Evolutionary conservation across 1,140 invertebrate species (phyloP), one percentile per base, ranked within the genome.

Genomic region (Nautilus pompilius): DNA sequence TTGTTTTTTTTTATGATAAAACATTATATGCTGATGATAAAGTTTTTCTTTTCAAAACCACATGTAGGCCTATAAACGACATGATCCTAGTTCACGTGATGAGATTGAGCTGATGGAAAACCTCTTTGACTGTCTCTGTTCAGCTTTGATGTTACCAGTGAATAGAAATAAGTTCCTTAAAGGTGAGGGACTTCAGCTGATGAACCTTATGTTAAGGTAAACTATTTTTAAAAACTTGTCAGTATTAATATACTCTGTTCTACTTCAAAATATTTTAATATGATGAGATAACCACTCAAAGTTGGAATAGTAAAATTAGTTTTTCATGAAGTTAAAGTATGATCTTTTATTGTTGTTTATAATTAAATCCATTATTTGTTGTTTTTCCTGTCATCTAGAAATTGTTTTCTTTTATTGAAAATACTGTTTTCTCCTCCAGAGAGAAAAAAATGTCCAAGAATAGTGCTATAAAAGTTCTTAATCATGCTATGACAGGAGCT

Each of bases 81-180:
- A 98, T 77, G 95, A 99, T 85, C 96, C 96, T 1, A 86, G 84
- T 53, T 89, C 88, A 59, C 88, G 88, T 10, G 96, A 99, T 82
- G 97, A 99, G 82, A 89, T 93, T 74, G 98, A 99, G 84, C 91
- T 95, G 76, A 99, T 99, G 96, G 96, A 99, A 81, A 99, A 99
- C 85, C 84, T 99, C 49, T 99, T 99, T 77, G 92, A 99, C 79
- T 90, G 90, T 68, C 84, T 99, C 17, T 99, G 97, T 81, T 97
- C 95, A 13, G 89, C 93, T 64, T 85, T 99, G 53, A 91, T 98
- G 88, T 87, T 90, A 59, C 85, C 89, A 6, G 82, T 89, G 58
- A 99, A 99, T 83, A 87, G 95, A 64, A 92, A 95, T 57, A 87
- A 90, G 62, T 99, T 99, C 82, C 84, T 99, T 15, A 89, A 91